Evolutionary conservation across 1,140 invertebrate genomes (phyloP), one percentile per base, ranked within the genome.

Genomic region (Globodera ellingtonae): DNA sequence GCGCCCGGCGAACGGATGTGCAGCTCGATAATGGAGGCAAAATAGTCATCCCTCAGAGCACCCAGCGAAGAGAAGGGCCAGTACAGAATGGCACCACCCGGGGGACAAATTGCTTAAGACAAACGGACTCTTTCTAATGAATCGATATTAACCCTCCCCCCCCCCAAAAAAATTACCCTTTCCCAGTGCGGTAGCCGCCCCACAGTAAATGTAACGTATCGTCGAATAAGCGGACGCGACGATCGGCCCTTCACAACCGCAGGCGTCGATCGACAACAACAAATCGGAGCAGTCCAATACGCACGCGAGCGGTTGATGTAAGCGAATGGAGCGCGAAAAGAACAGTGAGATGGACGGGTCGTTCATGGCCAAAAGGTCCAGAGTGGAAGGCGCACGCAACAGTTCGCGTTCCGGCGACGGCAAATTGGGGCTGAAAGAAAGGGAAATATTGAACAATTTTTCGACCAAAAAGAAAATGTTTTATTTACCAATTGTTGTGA

Each of bases 201-300:
- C 79, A 21, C 79, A 50, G 8, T n/a, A n/a, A 13, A 81, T 71
- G 69, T 81, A 81, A 8, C 80, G 79, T 62, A 81, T 81, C 10
- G 80, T 69, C 48, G 80, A 44, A 65, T 81, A 47, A 48, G 50
- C 46, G 66, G 80, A 81, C 18, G 80, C 80, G 5, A 81, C 76
- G 5, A 15, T 15, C 10, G 46, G 78, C 21, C 13, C 4, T 56
- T 56, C 62, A 72, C 21, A 21, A 4, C 44, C 52, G 7, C 13
- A 18, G 47, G n/a, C 18, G 46, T 75, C 79, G 24, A 65, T 46
- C 3, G 6, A 24, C 50, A 78, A 56, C 6, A 81, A 67, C 72
- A 81, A 73, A 21, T 81, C 80, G 24, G 80, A 82, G 72, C 80
- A 81, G 35, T 81, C 80, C 9, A 81, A 52, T 7, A 72, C 75